A percentile compares a stretch with the other conserved stretches of the same genome.
Conservation (phyloP, 2,113 vertebrate species). For the Oxyruncus cristatus region DNA sequence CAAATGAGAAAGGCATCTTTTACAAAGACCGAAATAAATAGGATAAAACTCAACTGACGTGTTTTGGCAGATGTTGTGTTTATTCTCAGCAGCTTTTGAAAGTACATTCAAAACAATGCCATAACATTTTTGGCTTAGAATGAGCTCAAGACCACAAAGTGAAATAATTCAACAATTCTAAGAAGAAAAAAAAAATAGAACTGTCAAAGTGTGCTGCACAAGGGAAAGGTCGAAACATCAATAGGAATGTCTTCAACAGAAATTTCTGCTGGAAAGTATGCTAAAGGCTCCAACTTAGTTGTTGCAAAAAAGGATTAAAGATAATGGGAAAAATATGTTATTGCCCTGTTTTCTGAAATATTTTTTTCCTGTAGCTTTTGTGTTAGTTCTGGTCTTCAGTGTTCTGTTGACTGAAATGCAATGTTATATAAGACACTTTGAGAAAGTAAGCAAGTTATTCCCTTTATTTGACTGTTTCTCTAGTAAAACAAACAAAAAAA, state of each 20-base stretch:
- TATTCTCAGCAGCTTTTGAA: not conserved
- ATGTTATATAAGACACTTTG: not conserved
- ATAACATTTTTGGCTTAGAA: not conserved
- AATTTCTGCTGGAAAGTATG: not conserved
- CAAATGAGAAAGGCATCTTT: not conserved
- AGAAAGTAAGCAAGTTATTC: not conserved
- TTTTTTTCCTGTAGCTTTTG: not conserved
- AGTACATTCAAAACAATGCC: not conserved
- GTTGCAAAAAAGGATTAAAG: not conserved
- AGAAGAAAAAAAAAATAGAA: not conserved
- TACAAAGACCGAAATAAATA: not conserved
- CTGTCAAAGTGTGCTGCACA: not conserved
- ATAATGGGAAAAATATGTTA: not conserved
- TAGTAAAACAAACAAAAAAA: not conserved
- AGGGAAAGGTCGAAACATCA: not conserved
- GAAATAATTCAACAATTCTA: not conserved
- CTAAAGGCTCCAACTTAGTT: not conserved
- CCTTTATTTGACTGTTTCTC: not conserved
- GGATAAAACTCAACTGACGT: not conserved
- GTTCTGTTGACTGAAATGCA: slow-evolving; percentile 22
- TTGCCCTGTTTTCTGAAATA: not conserved
- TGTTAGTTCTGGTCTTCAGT: slow-evolving; percentile 42
- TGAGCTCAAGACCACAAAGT: not conserved
- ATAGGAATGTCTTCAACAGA: not conserved
- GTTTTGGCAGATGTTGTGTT: not conserved